Base-by-base conservation (phyloP, 2,888 invertebrate genomes). In the Cheiracanthium punctorium region DNA sequence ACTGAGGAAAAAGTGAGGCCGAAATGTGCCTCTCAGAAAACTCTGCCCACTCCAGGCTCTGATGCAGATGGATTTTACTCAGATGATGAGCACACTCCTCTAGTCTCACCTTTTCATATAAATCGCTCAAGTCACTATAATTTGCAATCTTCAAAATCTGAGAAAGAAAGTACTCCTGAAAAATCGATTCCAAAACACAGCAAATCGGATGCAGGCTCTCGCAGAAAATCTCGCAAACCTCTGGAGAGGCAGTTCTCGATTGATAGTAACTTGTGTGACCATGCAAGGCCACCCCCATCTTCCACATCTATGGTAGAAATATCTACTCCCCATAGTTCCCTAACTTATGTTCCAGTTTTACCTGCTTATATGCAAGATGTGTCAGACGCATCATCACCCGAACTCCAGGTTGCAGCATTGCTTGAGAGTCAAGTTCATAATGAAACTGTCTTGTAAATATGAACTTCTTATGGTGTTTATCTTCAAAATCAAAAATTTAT, bases 21-120 rank as follows among this genome's bases (percentile, higher is more conserved):
- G 2, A 84, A 72, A 32, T 17, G 41, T 67, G 17, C 52, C 1
- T 29, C 75, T 7, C 72, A 52, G 20, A 82, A 79, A 48, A 74
- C 75, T 12, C 0, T 71, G 2, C 77, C 74, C 0, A 79, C 82
- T 17, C 82, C 82, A 20, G 67, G 71, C 17, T 79, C 79, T 5
- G 85, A 85, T 20, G 80, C 87, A 1, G 87, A 87, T 37, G 87
- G 77, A 2, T 87, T 84, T 52, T 82, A 65, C 29, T 87, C 87
- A 7, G 88, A 87, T 58, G 88, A 88, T 32, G 88, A 88, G 32
- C 87, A 88, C 10, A 88, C 88, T 1, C 88, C 88, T n/a, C 69
- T 88, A 10, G 88, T 88, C 7, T 88, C 88, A 1, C 88, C 88
- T 8, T 80, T 81, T 33, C 88, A 88, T 28, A 10, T 81, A 14